Percentiles rank a stretch among this genome's conserved stretches.
Evolutionary conservation across 2,888 invertebrate genomes (phyloP).

Genomic region (Ephialtes manifestator): DNA sequence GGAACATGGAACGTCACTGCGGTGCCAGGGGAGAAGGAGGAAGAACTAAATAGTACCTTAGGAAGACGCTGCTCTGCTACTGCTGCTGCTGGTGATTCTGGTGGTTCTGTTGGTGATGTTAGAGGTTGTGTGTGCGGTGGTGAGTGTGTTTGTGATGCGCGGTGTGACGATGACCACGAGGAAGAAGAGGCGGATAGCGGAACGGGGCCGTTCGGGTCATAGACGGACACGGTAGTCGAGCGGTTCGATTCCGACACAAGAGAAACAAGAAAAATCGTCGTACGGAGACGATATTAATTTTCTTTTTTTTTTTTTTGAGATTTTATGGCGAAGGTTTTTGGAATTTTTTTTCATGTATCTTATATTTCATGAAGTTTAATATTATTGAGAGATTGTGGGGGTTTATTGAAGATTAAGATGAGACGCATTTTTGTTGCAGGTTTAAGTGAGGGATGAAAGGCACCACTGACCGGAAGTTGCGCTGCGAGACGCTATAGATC

Average conservation of each 20-base stretch:
- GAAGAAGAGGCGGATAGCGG: conserved; percentile 15
- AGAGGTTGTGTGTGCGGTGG: neutral
- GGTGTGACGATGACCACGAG: conserved; percentile 21
- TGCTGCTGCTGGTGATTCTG: neutral
- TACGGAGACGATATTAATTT: too few relatives aligned
- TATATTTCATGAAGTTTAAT: too few relatives aligned
- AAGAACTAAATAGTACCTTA: conserved; percentile 10
- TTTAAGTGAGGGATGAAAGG: too few relatives aligned
- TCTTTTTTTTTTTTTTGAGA: too few relatives aligned
- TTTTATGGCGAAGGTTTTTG: too few relatives aligned
- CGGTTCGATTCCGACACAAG: conserved; percentile 21
- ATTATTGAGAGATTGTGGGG: too few relatives aligned
- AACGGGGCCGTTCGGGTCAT: conserved; percentile 14
- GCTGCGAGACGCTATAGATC: too few relatives aligned
- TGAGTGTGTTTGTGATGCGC: neutral
- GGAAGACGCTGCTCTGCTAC: neutral
- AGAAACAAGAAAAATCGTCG: too few relatives aligned
- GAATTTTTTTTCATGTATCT: too few relatives aligned
- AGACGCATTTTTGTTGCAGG: too few relatives aligned
- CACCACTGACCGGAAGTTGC: too few relatives aligned
- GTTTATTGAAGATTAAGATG: too few relatives aligned
- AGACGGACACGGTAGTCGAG: neutral
- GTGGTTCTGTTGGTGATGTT: neutral
- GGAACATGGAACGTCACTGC: conserved; percentile 33
- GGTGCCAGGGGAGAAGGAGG: neutral